Evolutionary conservation across 2,888 invertebrate species (phyloP).

Genomic region (Drosophila kanekoi): DNA sequence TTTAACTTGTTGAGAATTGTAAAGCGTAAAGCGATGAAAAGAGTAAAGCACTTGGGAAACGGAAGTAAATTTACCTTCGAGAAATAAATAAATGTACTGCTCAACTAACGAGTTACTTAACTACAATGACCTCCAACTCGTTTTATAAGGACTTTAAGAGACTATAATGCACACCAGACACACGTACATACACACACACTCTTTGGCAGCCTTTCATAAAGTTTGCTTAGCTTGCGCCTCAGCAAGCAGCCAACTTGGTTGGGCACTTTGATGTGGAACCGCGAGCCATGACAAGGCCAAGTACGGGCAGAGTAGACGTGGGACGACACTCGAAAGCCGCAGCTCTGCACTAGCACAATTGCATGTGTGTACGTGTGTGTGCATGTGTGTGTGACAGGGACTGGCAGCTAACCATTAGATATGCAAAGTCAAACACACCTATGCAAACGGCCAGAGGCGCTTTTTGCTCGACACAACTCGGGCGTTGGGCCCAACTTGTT

Average conservation of each 20-base stretch:
- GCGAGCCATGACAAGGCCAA: constrained; percentile 48
- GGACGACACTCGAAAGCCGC: constrained; percentile 26
- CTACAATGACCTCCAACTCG: constrained; percentile 32
- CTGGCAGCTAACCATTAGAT: constrained; percentile 53
- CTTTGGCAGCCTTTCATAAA: constrained; percentile 30
- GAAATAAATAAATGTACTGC: not conserved
- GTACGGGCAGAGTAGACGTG: not conserved
- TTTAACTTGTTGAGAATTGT: too few species aligned
- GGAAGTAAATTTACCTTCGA: constrained; percentile 1
- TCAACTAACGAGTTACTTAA: constrained; percentile 16
- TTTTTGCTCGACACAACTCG: constrained; percentile 13
- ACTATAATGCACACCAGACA: constrained; percentile 27
- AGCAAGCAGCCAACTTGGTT: constrained; percentile 44
- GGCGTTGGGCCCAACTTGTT: constrained; percentile 37
- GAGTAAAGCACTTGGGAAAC: too few species aligned
- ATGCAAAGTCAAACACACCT: constrained; percentile 71
- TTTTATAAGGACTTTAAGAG: constrained; percentile 22
- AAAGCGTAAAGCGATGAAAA: too few species aligned
- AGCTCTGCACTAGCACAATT: constrained; percentile 14
- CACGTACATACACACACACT: constrained; percentile 16
- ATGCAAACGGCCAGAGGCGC: constrained; percentile 37
- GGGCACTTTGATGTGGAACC: constrained; percentile 36
- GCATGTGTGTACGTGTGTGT: not conserved
- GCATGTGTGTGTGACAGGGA: constrained; percentile 17
- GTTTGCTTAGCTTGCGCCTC: constrained; percentile 31